phyloP scores from a whole-genome alignment of 2,113 vertebrate genomes.

The Tricholaema leucomelas region DNA sequence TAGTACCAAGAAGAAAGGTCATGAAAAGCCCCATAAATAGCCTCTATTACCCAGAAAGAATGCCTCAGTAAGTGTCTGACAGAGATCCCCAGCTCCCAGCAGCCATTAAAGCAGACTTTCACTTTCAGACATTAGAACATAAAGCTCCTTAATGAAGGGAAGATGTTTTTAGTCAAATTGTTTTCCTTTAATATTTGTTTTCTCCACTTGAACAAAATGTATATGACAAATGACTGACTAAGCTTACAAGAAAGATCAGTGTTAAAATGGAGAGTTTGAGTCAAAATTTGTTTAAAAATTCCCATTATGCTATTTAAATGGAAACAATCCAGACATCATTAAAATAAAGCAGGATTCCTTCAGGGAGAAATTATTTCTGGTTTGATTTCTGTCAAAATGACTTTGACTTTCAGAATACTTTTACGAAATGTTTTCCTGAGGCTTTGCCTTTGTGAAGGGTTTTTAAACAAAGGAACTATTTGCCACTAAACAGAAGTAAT shows the following conservation, averaged over 20 bases:
- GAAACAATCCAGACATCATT: conserved; percentile 75
- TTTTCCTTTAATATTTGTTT: conserved; percentile 49
- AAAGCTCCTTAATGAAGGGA: conserved; percentile 41
- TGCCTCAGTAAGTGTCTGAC: conserved; percentile 60
- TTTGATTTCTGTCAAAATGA: conserved; percentile 80
- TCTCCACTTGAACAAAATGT: conserved; percentile 43
- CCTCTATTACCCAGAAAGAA: conserved; percentile 63
- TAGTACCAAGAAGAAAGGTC: conserved; percentile 68
- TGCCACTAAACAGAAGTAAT: conserved; percentile 68
- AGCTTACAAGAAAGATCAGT: conserved; percentile 62
- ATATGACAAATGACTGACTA: conserved; percentile 59
- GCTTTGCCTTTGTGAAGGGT: conserved; percentile 59
- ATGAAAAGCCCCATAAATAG: conserved; percentile 68
- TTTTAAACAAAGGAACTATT: conserved; percentile 73
- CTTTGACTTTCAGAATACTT: conserved; percentile 77
- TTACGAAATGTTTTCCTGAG: conserved; percentile 69
- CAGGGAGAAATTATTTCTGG: conserved; percentile 79
- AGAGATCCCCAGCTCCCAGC: conserved; percentile 59
- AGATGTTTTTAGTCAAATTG: conserved; percentile 65
- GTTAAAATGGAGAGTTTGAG: conserved; percentile 64
- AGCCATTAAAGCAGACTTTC: conserved; percentile 61
- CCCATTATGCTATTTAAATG: conserved; percentile 67
- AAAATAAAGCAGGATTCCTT: conserved; percentile 76
- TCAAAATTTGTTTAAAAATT: conserved; percentile 54
- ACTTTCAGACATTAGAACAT: conserved; percentile 47